Conservation (phyloP, 37 sponge, comb jelly and placozoan genomes). For the Cladorhizidae sp. region DNA sequence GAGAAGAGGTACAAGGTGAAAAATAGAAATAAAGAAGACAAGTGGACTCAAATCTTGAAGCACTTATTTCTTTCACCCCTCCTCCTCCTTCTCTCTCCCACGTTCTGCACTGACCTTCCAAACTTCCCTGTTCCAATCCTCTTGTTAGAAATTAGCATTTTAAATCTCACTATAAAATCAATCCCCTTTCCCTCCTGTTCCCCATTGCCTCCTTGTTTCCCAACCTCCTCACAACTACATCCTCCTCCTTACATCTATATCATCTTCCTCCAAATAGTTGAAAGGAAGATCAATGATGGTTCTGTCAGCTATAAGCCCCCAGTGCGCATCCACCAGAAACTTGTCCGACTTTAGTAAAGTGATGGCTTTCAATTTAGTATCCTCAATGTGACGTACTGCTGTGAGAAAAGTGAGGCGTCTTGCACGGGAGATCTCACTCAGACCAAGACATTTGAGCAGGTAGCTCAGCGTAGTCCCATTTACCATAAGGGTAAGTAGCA, state of each 20-base stretch:
- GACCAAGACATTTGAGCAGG: conserved; percentile 75
- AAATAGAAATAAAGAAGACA: too few relatives aligned
- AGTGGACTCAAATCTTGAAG: too few relatives aligned
- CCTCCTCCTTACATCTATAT: conserved; percentile 11
- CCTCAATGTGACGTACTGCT: conserved; percentile 62
- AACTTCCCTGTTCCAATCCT: too few relatives aligned
- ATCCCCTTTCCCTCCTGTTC: too few relatives aligned
- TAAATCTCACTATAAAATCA: too few relatives aligned
- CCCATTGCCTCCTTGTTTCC: too few relatives aligned
- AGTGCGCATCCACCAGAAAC: conserved; percentile 85
- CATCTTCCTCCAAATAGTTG: conserved; percentile 4
- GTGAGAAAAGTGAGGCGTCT: conserved; percentile 68
- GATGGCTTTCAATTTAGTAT: conserved; percentile 67
- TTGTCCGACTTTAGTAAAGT: conserved; percentile 80
- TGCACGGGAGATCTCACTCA: conserved; percentile 83
- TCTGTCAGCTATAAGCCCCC: conserved; percentile 84
- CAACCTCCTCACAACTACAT: too few relatives aligned
- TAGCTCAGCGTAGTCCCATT: conserved; percentile 86
- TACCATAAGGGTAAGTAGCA: conserved; percentile 81
- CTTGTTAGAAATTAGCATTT: too few relatives aligned
- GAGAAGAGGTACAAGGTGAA: neutral
- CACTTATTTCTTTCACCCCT: too few relatives aligned
- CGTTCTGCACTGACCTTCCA: too few relatives aligned
- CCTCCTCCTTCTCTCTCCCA: too few relatives aligned
- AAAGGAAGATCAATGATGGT: conserved; percentile 72